Conservation (phyloP, 2,888 invertebrate species). For the Exephanes ischioxanthus region DNA sequence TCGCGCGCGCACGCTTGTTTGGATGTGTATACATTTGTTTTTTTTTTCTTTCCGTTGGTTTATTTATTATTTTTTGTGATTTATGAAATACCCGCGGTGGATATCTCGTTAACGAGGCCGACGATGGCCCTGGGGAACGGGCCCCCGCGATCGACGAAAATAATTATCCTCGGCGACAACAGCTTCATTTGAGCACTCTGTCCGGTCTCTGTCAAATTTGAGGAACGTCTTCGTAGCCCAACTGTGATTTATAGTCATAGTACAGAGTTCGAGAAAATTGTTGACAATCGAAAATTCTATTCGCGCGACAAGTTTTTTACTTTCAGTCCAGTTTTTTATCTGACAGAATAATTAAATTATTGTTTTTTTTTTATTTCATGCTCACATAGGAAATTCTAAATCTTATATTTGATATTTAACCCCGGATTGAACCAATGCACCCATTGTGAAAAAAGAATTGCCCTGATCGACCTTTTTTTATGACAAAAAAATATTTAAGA, state of each 20-base stretch:
- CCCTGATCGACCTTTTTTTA: too few relatives aligned
- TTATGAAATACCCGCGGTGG: slow-evolving; percentile 66
- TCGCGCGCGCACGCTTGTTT: slow-evolving; percentile 49
- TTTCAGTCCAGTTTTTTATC: neutral
- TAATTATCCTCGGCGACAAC: slow-evolving; percentile 67
- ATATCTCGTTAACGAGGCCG: slow-evolving; percentile 64
- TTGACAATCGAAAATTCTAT: neutral
- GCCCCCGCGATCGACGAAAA: slow-evolving; percentile 47
- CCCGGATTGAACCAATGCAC: too few relatives aligned
- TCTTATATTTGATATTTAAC: neutral
- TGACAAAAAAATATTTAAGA: too few relatives aligned
- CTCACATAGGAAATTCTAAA: neutral
- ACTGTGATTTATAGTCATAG: neutral
- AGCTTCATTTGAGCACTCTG: slow-evolving; percentile 62
- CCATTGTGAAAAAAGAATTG: too few relatives aligned
- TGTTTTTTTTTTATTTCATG: neutral
- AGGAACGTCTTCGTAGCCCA: slow-evolving; percentile 5
- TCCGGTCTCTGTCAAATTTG: slow-evolving; percentile 22
- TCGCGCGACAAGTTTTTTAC: neutral
- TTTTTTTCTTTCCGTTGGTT: slow-evolving; percentile 28
- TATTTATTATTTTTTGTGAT: slow-evolving; percentile 62
- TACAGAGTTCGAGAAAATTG: slow-evolving; percentile 11
- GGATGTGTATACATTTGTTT: slow-evolving; percentile 13
- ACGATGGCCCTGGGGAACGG: slow-evolving; percentile 52
- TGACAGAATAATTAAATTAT: neutral